These are phyloP conservation scores for Eulemur rubriventer DNA, from an alignment of 2,797 vertebrate species.

Conservation along the genomic window DNA sequence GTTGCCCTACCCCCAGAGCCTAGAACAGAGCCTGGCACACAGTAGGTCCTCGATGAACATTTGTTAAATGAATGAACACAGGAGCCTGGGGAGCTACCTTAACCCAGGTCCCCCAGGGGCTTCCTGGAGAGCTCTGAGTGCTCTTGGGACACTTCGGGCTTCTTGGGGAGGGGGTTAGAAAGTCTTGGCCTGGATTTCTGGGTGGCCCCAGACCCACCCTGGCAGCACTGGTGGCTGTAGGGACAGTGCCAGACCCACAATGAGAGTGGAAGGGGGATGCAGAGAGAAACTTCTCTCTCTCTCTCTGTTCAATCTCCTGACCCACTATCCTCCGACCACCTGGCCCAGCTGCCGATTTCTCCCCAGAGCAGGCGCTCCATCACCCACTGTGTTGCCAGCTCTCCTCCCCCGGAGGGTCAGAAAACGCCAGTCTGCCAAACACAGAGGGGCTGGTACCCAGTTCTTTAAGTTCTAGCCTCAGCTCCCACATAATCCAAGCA, in stretches of 20 bases:
- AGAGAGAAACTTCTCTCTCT: background rate
- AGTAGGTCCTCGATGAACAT: background rate
- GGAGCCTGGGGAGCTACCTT: background rate
- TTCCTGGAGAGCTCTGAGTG: background rate
- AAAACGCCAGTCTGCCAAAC: background rate
- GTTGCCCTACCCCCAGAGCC: background rate
- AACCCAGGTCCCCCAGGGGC: background rate
- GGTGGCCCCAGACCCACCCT: background rate
- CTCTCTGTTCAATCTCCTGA: background rate
- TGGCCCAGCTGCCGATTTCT: background rate
- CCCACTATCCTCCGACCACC: background rate
- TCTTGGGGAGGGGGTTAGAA: background rate
- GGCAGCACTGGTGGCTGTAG: accelerated
- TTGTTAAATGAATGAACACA: background rate
- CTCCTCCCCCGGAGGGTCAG: background rate
- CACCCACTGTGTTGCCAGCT: too few species aligned
- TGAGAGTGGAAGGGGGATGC: background rate
- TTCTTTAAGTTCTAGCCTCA: background rate
- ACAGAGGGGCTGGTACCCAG: background rate
- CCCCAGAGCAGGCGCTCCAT: background rate
- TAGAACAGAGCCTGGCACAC: background rate
- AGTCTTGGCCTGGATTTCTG: background rate
- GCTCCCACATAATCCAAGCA: background rate
- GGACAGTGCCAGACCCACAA: background rate
- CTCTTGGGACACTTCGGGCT: background rate